Evolutionary conservation across 1,140 invertebrate genomes (phyloP).

Genomic region (Gryllus bimaculatus): DNA sequence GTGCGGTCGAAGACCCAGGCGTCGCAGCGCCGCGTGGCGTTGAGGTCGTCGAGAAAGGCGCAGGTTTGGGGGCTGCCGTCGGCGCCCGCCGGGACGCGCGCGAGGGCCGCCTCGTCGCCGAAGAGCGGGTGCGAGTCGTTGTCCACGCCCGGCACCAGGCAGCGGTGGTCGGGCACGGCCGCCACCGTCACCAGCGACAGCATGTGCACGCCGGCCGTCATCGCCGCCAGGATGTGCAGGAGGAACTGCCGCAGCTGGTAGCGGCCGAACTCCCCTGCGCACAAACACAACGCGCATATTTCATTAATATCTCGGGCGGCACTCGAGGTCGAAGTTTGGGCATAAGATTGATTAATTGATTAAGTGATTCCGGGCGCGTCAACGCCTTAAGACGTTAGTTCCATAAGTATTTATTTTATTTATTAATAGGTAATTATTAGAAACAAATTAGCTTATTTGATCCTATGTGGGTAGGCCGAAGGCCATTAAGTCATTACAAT

Average conservation of each 20-base stretch:
- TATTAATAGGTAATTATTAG: too few species aligned
- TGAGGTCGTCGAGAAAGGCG: conserved; percentile 37
- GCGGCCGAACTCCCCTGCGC: conserved; percentile 63
- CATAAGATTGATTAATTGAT: too few species aligned
- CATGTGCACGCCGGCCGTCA: conserved; percentile 73
- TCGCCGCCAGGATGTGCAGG: conserved; percentile 60
- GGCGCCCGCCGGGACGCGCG: not conserved
- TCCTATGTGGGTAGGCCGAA: too few species aligned
- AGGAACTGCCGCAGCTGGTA: conserved; percentile 67
- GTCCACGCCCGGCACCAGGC: not conserved
- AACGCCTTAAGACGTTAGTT: too few species aligned
- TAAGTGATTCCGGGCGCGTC: too few species aligned
- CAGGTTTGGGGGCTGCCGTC: conserved; percentile 38
- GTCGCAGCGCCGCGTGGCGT: conserved; percentile 41
- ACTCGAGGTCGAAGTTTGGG: too few species aligned
- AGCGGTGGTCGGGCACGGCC: conserved; percentile 65
- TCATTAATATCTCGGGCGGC: too few species aligned
- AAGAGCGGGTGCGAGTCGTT: not conserved
- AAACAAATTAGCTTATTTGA: too few species aligned
- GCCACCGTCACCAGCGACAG: conserved; percentile 64
- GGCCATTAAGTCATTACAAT: too few species aligned
- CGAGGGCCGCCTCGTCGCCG: not conserved
- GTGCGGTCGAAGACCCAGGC: conserved; percentile 61
- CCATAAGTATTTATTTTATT: too few species aligned
- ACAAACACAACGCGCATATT: too few species aligned